These are phyloP conservation scores for Tetramorium alpestre DNA, from an alignment of 1,140 invertebrate species.

Conservation along the genomic window DNA sequence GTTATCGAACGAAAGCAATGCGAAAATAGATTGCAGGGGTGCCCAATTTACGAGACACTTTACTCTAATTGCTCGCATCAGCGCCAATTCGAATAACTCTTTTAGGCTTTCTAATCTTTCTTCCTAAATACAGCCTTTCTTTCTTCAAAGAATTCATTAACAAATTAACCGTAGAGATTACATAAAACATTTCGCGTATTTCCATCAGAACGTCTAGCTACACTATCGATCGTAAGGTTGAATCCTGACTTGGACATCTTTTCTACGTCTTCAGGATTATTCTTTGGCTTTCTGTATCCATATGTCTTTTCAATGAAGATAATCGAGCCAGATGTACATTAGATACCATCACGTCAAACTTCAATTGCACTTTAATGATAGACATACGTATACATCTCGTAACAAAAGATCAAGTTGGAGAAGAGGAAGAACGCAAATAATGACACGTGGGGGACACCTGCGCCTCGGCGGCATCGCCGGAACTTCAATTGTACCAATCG, in stretches of 20 bases:
- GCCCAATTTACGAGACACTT: neutral
- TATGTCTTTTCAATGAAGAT: neutral
- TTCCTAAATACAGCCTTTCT: neutral
- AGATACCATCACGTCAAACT: neutral
- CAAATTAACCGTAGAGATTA: neutral
- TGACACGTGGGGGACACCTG: conserved; percentile 18
- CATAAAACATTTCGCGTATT: no score
- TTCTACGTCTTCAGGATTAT: neutral
- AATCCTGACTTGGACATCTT: neutral
- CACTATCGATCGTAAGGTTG: neutral
- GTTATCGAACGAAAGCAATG: conserved; percentile 48
- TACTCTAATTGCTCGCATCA: conserved; percentile 4
- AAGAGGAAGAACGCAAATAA: neutral
- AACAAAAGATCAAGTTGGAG: neutral
- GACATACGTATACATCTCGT: neutral
- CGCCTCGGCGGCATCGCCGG: neutral
- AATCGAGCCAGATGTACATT: neutral
- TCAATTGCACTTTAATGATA: neutral
- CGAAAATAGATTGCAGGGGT: conserved; percentile 37
- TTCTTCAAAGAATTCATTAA: neutral
- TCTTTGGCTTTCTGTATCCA: neutral
- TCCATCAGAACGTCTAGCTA: neutral
- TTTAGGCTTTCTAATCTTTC: neutral
- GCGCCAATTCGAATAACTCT: neutral
- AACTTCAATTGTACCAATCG: conserved; percentile 42